Percentiles rank a stretch among this genome's conserved stretches.
phyloP scores from a whole-genome alignment of 2,113 vertebrate genomes.

The Periophthalmus modestus region DNA sequence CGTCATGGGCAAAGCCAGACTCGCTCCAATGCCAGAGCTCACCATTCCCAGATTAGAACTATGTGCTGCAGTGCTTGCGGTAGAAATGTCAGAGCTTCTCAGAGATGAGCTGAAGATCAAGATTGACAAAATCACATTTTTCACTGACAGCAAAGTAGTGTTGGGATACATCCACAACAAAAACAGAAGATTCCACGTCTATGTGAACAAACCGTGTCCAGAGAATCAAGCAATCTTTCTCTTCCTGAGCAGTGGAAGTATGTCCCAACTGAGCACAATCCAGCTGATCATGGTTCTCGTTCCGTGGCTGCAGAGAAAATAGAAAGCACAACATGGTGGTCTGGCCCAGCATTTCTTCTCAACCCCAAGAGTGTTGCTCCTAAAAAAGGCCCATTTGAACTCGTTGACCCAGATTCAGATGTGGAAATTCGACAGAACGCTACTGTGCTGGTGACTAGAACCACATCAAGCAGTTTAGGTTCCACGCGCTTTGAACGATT shows the following conservation, averaged over 20 bases:
- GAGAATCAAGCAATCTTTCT: neutral
- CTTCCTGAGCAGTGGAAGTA: neutral
- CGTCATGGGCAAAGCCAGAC: neutral
- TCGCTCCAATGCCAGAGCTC: neutral
- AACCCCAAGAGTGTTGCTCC: neutral
- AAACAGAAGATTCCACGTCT: neutral
- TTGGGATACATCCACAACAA: neutral
- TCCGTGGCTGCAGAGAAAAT: neutral
- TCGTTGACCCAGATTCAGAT: constrained; percentile 4
- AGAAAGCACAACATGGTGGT: neutral
- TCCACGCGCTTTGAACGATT: constrained; percentile 5
- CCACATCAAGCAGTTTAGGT: neutral
- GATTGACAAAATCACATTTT: neutral
- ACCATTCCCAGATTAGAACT: neutral
- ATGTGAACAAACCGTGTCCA: neutral
- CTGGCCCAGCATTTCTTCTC: constrained; percentile 2
- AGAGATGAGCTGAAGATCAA: neutral
- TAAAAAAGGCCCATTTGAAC: neutral
- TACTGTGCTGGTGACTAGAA: neutral
- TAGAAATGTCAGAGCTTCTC: neutral
- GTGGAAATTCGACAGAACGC: neutral
- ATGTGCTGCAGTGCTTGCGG: neutral
- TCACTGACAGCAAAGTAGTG: neutral
- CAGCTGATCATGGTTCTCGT: neutral
- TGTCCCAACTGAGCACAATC: neutral